Conservation (phyloP, 2,113 vertebrate genomes). For the Salvelinus fontinalis region DNA sequence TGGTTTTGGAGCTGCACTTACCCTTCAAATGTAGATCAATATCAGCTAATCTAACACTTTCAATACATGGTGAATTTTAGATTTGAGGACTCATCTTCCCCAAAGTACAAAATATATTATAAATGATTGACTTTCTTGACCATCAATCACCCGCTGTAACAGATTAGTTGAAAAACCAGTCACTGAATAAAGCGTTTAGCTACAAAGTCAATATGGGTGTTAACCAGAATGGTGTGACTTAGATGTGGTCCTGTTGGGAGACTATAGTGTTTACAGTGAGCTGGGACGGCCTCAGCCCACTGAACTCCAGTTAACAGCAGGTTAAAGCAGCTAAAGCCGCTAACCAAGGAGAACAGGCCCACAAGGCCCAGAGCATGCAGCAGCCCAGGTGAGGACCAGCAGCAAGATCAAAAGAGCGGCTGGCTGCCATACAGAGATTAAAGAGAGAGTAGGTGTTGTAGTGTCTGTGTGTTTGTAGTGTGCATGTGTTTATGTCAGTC, state of each 20-base stretch:
- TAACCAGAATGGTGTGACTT: neutral
- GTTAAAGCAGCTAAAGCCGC: constrained; percentile 25
- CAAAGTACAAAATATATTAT: no score
- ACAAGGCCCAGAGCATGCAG: constrained; percentile 11
- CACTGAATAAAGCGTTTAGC: no score
- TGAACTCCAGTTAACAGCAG: neutral
- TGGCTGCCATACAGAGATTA: constrained; percentile 34
- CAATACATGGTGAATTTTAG: no score
- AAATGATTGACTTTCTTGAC: no score
- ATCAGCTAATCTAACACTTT: no score
- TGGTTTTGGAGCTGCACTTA: no score
- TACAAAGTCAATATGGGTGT: no score
- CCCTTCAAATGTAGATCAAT: no score
- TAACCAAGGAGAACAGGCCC: constrained; percentile 7
- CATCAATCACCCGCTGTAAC: no score
- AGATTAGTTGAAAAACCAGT: no score
- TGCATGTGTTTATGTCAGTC: constrained; percentile 5
- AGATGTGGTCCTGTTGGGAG: neutral
- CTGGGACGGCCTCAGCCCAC: neutral
- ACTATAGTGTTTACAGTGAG: neutral
- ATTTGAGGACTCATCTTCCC: no score
- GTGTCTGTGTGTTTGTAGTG: neutral
- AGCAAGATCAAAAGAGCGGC: constrained; percentile 35
- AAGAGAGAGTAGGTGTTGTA: constrained; percentile 32
- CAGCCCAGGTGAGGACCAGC: constrained; percentile 18